Evolutionary conservation across 2,797 vertebrate species (phyloP), one percentile per base, ranked within the genome.

Genomic region (Tiaroga cobitis): DNA sequence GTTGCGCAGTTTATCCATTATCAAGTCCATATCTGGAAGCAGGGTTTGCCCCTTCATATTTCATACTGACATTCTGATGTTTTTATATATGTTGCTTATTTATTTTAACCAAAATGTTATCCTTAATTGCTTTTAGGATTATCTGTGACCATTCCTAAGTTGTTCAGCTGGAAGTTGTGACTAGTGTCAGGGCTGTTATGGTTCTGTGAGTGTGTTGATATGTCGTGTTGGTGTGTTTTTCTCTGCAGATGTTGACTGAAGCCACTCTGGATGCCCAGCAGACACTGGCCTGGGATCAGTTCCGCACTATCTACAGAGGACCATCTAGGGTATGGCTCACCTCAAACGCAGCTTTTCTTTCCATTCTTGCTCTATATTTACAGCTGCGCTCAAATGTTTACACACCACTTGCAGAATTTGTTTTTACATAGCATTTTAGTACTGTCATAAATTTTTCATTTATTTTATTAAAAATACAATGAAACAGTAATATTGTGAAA

Each of bases 261-360:
- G 92, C 95, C 4, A 88, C 91, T 2, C 87, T 99, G 92, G 97
- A 99, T 88, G 94, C 95, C 76, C 98, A 98, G 92, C 98, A 99
- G 93, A 95, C 96, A 59, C 98, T 98, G 87, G 97, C 98, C 10
- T 99, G 97, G 92, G 96, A 97, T 89, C 97, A 98, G 83, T 95
- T 99, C n/a, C 96, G 97, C 73, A 96, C 89, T 81, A 94, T 98
- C 37, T 99, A 98, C 93, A 93, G 96, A 90, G 98, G 97, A 90
- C 95, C 96, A 1, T 98, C 98, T 68, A 94, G 97, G 92, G 98
- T 99, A 97, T 86, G 59, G 70, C 5, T 69, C 2, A 32, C 75
- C 61, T 83, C 37, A 76, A n/a, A 39, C 5, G 26, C 9, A 32
- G n/a, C 29, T 39, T 13, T 43, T 61, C 46, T 59, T 65, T 56